Evolutionary conservation across 2,113 vertebrate species (phyloP), one percentile per base, ranked within the genome.

Genomic region (Rhadina sibilatrix): DNA sequence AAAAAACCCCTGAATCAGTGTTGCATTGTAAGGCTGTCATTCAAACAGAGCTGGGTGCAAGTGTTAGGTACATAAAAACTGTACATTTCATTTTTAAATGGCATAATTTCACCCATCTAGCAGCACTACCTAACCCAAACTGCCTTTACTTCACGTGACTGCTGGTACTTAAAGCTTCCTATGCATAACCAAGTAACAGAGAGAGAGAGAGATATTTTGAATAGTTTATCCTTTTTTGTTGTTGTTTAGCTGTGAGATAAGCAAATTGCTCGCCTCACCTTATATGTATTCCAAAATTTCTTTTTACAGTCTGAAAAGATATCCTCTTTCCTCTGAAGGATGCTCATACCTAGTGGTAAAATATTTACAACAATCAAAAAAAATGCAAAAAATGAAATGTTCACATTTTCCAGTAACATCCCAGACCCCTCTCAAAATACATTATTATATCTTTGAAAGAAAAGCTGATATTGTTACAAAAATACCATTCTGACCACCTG

Each of bases 221-320:
- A 46, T 59, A 82, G 15, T 84, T 87, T 57, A 46, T 46, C 9
- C 8, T 19, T 35, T 31, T 11, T 71, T 56, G 37, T 22, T 49
- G 9, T 61, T 77, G 18, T 54, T 65, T 44, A 88, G 12, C 42
- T 83, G 54, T 22, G 50, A 92, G 54, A 64, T 63, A n/a, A 87
- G 54, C 2, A 1, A 83, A 60, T 31, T 56, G 12, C 24, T 71
- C 78, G 60, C 50, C 98, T 98, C 95, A 99, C 99, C 98, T 98
- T 98, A 59, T 99, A 99, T 0, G 99, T 99, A 65, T 99, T 99
- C 95, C 99, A 97, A 91, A 99, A 99, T 95, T 99, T 99, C 63
- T 98, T 97, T 85, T 96, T 99, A 97, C 99, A 98, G 96, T 99
- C 99, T 83, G 98, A 97, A 82, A 98, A 97, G 92, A 99, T 97